Evolutionary conservation across 2,113 vertebrate species (phyloP), one percentile per base, ranked within the genome.

Genomic region (Protobothrops flavoviridis): DNA sequence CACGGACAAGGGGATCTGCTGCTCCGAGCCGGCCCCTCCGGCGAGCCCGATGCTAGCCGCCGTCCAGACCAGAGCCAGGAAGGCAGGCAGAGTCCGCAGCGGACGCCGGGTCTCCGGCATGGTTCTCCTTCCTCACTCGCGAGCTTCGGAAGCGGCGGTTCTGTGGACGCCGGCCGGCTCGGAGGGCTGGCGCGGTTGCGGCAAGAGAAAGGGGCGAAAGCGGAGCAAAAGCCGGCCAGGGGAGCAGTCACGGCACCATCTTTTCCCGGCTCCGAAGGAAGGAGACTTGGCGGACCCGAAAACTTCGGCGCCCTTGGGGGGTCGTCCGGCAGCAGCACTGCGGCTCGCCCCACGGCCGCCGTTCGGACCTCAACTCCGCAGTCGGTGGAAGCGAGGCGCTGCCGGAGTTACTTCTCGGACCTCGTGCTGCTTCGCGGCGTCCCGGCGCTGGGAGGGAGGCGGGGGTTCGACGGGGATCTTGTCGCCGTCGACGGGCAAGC

Each of bases 1-100:
- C 99, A 99, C 99, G 45, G 99, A 98, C 88, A 99, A 97, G 94
- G 99, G 99, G 96, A 99, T 99, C 97, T 98, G 98, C 97, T 99
- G 98, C 97, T 99, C 98, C 91, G 98, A 98, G 96, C 98, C 98
- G 96, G 97, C 98, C 97, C 97, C 98, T 94, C 97, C 97, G 94
- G 97, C 97, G 96, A 98, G 96, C 95, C 98, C 94, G 91, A 96
- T 94, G 96, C 97, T 98, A 33, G 98, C 97, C 96, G 98, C 98
- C 96, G 97, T 97, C 96, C 98, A 98, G 97, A 98, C 97, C 96
- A 98, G 90, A 92, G 98, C 94, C 91, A 97, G 96, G 96, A 96
- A 95, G 5, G 95, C 88, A 94, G 96, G 90, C 93, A 96, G 95
- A 94, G 95, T 96, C 93, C 95, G 95, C 93, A 97, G 94, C 94